Conservation (phyloP, 2,888 invertebrate species). For the Steromphala cineraria region DNA sequence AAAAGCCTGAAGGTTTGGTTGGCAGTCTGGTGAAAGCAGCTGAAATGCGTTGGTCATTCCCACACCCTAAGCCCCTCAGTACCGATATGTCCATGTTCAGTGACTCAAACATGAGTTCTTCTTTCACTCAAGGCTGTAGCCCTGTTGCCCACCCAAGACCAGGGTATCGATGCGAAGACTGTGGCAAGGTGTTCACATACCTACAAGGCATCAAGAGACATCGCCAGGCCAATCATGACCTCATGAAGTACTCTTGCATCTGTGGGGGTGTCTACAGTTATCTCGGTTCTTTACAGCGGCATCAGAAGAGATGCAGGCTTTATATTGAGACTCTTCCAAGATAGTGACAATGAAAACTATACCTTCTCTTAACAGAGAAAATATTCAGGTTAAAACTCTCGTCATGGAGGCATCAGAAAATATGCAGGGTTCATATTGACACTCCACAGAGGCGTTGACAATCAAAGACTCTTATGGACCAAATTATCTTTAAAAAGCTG, state of each 20-base stretch:
- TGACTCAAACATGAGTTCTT: background rate
- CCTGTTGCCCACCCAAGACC: background rate
- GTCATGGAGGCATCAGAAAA: background rate
- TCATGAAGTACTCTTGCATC: background rate
- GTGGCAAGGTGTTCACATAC: constrained; percentile 5
- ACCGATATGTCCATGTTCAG: background rate
- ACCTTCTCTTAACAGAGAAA: too few relatives aligned
- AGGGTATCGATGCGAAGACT: background rate
- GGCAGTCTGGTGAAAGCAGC: background rate
- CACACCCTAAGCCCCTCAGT: background rate
- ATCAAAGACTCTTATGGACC: too few relatives aligned
- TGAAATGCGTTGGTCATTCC: too few relatives aligned
- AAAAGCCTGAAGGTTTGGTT: background rate
- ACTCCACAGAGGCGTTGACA: background rate
- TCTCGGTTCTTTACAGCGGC: background rate
- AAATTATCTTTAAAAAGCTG: too few relatives aligned
- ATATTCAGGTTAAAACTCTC: too few relatives aligned
- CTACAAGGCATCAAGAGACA: background rate
- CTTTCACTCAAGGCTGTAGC: background rate
- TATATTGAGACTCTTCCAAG: background rate
- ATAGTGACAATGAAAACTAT: too few relatives aligned
- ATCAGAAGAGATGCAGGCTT: background rate
- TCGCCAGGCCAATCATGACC: background rate
- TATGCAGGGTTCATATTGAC: background rate
- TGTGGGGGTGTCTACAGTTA: constrained; percentile 6